Evolutionary conservation across 2,113 vertebrate genomes (phyloP).

Genomic region (Chlorodrepanis virens): DNA sequence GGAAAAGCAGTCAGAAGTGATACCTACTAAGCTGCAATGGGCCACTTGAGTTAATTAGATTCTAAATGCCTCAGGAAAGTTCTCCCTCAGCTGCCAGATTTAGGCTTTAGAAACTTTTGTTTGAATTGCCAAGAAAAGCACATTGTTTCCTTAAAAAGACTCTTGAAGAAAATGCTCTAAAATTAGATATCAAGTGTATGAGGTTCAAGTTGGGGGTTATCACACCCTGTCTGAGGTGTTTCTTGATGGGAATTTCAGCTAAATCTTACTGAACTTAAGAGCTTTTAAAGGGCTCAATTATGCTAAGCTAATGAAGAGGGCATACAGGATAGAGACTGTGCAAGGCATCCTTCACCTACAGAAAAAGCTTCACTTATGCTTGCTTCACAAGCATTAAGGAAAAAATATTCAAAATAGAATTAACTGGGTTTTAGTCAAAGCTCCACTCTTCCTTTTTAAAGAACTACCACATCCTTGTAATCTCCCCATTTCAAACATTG

Average conservation of each 20-base stretch:
- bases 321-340: not conserved
- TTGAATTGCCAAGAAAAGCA: not conserved
- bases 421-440: not conserved
- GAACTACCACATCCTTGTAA: not conserved
- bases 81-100: not conserved
- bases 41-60: not conserved
- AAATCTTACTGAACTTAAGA: not conserved
- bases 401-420: not conserved
- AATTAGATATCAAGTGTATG: not conserved
- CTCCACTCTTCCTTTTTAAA: not conserved
- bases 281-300: not conserved
- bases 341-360: not conserved
- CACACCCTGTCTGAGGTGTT: not conserved
- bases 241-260: not conserved
- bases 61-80: not conserved
- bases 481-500: not conserved
- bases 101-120: not conserved
- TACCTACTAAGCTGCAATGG: not conserved
- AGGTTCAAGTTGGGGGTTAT: not conserved
- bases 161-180: not conserved
- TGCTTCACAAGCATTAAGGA: not conserved
- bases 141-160: not conserved
- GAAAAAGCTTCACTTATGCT: not conserved
- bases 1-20: not conserved
- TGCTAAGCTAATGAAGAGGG: not conserved